Evolutionary conservation across 92 coral and sea anemone genomes (phyloP).

Genomic region (Phymanthus crucifer): DNA sequence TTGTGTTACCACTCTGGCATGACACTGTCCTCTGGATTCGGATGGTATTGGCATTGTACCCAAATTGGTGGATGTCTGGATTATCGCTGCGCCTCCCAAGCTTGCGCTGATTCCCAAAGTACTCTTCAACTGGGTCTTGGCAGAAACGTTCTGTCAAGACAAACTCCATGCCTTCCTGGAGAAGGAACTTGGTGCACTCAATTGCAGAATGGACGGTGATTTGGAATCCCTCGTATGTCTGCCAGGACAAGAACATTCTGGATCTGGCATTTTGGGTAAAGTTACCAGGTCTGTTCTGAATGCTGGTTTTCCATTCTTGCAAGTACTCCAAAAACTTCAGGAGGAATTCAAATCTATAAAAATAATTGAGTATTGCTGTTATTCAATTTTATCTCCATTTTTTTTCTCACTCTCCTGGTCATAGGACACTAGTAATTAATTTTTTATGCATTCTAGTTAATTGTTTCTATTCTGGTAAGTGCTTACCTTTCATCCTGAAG

Average conservation of each 20-base stretch:
- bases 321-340: conserved; percentile 50
- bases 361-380: background rate
- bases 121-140: conserved; percentile 63
- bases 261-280: conserved; percentile 50
- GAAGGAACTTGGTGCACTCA: conserved; percentile 64
- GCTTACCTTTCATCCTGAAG: conserved; percentile 42
- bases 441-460: background rate
- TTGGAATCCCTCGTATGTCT: conserved; percentile 61
- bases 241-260: conserved; percentile 59
- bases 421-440: conserved; percentile 12
- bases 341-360: conserved; percentile 44
- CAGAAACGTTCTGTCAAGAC: conserved; percentile 59
- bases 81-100: conserved; percentile 57
- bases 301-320: conserved; percentile 50
- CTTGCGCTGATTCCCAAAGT: conserved; percentile 55
- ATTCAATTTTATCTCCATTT: conserved; percentile 26
- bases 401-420: conserved; percentile 24
- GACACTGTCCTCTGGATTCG: conserved; percentile 35
- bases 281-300: conserved; percentile 57
- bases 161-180: conserved; percentile 56
- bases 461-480: background rate
- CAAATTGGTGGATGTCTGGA: conserved; percentile 53
- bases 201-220: conserved; percentile 44
- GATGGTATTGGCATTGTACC: conserved; percentile 57
- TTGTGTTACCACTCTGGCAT: conserved; percentile 57